Conservation (phyloP, 1,140 invertebrate species). For the Pectinophora gossypiella region DNA sequence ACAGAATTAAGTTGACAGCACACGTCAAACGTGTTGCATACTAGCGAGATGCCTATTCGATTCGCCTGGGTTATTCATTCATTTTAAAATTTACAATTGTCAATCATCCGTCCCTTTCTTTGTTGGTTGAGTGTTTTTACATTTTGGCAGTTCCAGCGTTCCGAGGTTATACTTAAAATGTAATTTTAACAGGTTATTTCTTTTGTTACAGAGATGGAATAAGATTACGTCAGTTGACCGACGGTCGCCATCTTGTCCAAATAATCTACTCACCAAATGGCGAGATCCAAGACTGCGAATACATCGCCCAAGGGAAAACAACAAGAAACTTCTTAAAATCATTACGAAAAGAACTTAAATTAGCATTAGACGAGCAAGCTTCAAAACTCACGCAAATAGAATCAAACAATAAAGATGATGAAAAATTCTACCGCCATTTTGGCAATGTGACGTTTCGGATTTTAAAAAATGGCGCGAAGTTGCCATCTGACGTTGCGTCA, state of each 20-base stretch:
- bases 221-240: conserved; percentile 79
- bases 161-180: not conserved
- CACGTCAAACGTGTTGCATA: too few relatives aligned
- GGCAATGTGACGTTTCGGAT: conserved; percentile 61
- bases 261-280: conserved; percentile 78
- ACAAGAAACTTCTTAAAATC: conserved; percentile 76
- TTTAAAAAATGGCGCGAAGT: conserved; percentile 40
- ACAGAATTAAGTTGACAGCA: not conserved
- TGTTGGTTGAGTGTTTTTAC: not conserved
- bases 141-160: not conserved
- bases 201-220: conserved; percentile 73
- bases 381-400: conserved; percentile 40
- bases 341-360: conserved; percentile 75
- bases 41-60: too few relatives aligned
- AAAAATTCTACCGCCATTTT: conserved; percentile 56
- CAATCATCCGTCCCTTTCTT: too few relatives aligned
- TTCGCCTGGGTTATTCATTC: too few relatives aligned
- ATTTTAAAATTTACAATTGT: too few relatives aligned
- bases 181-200: conserved; percentile 12
- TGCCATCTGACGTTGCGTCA: conserved; percentile 59
- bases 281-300: conserved; percentile 80
- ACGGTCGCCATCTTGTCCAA: conserved; percentile 80
- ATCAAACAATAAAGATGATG: conserved; percentile 29
- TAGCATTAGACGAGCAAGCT: conserved; percentile 60
- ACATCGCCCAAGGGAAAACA: conserved; percentile 71